phyloP scores from a whole-genome alignment of 2,113 vertebrate species.

The Suricata suricatta region DNA sequence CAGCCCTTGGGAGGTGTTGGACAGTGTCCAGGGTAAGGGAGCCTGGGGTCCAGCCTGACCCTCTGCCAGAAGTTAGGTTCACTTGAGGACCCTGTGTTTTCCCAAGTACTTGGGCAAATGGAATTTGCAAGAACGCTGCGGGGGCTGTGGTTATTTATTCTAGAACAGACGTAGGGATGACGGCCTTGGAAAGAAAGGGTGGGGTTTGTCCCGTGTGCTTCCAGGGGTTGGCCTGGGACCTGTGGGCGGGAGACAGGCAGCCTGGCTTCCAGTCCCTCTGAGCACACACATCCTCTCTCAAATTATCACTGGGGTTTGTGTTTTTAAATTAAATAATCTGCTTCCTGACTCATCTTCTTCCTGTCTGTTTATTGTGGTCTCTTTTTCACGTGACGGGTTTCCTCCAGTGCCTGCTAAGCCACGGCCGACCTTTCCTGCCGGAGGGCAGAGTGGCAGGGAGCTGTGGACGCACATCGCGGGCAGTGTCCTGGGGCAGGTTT shows the following conservation, averaged over 20 bases:
- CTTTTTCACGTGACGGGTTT: neutral
- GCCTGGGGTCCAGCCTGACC: neutral
- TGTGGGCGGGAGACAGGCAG: neutral
- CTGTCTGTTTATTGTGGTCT: neutral
- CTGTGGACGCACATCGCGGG: fast-evolving
- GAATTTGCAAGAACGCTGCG: neutral
- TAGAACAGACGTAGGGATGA: neutral
- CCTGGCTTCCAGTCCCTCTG: no score
- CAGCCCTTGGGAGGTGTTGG: neutral
- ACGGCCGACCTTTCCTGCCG: no score
- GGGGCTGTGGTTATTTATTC: neutral
- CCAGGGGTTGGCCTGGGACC: fast-evolving
- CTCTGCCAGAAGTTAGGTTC: neutral
- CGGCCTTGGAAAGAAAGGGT: neutral
- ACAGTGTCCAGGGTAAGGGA: fast-evolving
- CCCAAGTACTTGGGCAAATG: neutral
- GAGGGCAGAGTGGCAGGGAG: neutral
- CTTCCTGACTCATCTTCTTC: neutral
- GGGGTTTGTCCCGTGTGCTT: neutral
- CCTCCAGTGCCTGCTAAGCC: neutral
- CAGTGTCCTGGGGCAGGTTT: fast-evolving
- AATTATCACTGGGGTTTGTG: fast-evolving
- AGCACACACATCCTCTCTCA: fast-evolving
- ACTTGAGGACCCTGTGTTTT: neutral
- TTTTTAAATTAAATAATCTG: neutral